Evolutionary conservation across 2,888 invertebrate genomes (phyloP).

Genomic region (Lepidonotus clava): DNA sequence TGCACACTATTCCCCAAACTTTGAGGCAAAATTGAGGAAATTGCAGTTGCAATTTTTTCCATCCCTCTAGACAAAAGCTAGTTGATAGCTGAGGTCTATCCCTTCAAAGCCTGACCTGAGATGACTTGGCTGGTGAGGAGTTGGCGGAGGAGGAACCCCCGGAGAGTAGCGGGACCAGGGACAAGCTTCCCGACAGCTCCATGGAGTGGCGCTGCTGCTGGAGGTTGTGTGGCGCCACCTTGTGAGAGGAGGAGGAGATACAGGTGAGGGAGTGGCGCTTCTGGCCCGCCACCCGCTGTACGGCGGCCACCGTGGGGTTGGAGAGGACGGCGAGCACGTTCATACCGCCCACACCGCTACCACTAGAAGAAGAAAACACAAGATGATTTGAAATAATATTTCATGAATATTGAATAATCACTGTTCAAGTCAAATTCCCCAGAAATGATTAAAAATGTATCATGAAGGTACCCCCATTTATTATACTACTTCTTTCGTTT

Average conservation of each 20-base stretch:
- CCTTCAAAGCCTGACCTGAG: not conserved
- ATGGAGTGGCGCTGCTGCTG: constrained; percentile 69
- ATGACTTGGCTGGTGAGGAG: constrained; percentile 12
- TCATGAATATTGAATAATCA: too few species aligned
- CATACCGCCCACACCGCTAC: constrained; percentile 1
- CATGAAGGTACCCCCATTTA: not conserved
- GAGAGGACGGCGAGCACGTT: constrained; percentile 2
- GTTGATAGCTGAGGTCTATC: too few species aligned
- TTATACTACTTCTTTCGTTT: too few species aligned
- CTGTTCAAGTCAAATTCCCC: too few species aligned
- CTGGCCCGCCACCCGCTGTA: constrained; percentile 59
- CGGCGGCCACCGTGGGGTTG: constrained; percentile 48
- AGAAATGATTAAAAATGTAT: too few species aligned
- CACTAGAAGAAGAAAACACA: not conserved
- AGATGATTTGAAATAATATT: not conserved
- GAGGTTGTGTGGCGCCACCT: constrained; percentile 50
- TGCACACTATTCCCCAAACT: too few species aligned
- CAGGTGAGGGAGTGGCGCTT: constrained; percentile 72
- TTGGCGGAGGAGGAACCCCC: not conserved
- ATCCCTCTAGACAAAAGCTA: too few species aligned
- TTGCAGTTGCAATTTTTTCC: too few species aligned
- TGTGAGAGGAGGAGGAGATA: constrained; percentile 36
- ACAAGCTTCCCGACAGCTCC: constrained; percentile 57
- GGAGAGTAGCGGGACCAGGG: constrained; percentile 1
- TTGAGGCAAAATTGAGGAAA: too few species aligned